These are phyloP conservation scores for Ophion slaviceki DNA, from an alignment of 2,888 invertebrate genomes.

Conservation along the genomic window DNA sequence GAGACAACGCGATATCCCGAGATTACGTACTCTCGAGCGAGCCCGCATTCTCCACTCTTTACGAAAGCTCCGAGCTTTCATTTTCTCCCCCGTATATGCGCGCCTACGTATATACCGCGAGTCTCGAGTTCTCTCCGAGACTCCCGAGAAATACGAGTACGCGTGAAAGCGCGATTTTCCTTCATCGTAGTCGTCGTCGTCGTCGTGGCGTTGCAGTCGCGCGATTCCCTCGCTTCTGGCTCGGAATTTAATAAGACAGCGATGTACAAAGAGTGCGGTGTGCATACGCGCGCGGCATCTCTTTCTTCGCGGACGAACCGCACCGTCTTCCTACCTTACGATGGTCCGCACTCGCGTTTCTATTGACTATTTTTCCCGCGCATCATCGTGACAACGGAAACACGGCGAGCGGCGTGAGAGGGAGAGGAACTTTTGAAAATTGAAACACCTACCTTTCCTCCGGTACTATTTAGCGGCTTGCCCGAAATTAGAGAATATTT, in stretches of 20 bases:
- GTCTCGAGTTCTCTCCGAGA: conserved; percentile 10
- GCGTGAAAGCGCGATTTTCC: conserved; percentile 41
- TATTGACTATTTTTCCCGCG: no score
- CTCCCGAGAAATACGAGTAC: conserved; percentile 36
- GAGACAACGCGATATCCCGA: not conserved
- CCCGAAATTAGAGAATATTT: no score
- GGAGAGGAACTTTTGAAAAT: no score
- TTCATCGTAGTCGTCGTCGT: conserved; percentile 53
- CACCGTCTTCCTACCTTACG: conserved; percentile 10
- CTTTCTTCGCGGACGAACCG: conserved; percentile 70
- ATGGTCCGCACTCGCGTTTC: not conserved
- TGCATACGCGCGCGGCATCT: conserved; percentile 60
- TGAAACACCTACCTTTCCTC: no score
- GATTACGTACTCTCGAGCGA: not conserved
- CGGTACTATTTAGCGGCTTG: no score
- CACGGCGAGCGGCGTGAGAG: no score
- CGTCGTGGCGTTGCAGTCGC: conserved; percentile 63
- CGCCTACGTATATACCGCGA: not conserved
- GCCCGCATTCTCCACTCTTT: not conserved
- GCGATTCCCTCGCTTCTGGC: conserved; percentile 70
- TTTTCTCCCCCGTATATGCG: conserved; percentile 24
- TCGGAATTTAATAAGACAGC: conserved; percentile 77
- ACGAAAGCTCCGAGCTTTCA: conserved; percentile 3
- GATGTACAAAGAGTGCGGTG: conserved; percentile 72
- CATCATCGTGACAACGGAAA: no score